Conservation (phyloP, 2,888 invertebrate genomes). For the Amphimallon solstitiale region DNA sequence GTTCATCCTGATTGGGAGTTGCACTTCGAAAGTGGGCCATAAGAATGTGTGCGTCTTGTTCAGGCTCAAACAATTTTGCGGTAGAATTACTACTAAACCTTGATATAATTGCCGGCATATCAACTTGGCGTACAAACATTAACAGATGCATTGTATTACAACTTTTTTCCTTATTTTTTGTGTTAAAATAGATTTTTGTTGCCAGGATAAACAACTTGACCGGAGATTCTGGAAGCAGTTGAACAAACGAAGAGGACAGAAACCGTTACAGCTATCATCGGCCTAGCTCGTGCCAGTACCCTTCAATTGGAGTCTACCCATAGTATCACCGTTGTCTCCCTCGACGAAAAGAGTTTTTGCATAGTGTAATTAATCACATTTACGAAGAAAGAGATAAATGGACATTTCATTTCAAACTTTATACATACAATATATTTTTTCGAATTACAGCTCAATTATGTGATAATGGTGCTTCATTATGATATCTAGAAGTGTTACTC, state of each 20-base stretch:
- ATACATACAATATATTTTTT: constrained; percentile 25
- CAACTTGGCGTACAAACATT: too few species aligned
- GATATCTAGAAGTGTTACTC: constrained; percentile 43
- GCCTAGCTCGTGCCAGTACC: constrained; percentile 42
- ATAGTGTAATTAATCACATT: constrained; percentile 14
- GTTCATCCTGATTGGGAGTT: too few species aligned
- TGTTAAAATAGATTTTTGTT: too few species aligned
- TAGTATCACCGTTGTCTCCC: constrained; percentile 6
- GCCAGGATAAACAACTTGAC: constrained; percentile 80
- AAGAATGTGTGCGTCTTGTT: too few species aligned
- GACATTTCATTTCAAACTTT: constrained; percentile 25
- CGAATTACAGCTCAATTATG: constrained; percentile 49
- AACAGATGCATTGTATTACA: too few species aligned
- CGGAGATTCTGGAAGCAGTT: constrained; percentile 84
- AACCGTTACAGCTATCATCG: constrained; percentile 44
- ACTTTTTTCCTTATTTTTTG: too few species aligned
- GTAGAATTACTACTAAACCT: too few species aligned
- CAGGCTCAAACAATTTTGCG: too few species aligned
- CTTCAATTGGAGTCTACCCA: too few species aligned
- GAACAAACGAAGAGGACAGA: constrained; percentile 70
- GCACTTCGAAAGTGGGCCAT: too few species aligned
- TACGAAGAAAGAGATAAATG: background rate
- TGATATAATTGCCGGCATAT: too few species aligned
- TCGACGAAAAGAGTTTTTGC: background rate
- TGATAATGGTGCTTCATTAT: constrained; percentile 53